phyloP scores from a whole-genome alignment of 1,140 invertebrate genomes.

The Apis dorsata region DNA sequence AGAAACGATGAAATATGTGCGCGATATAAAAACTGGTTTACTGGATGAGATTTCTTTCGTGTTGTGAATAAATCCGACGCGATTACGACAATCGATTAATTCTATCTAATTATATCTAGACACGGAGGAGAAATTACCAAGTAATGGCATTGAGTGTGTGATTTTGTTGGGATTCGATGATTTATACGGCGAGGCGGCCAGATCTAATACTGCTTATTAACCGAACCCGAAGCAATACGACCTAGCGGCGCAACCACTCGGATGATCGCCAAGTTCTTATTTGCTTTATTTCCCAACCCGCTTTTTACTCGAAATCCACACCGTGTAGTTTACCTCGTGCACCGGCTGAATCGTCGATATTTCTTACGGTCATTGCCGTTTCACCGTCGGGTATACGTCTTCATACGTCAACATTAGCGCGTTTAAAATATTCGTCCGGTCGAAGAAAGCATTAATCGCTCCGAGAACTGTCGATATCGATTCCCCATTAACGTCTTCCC shows the following conservation, averaged over 20 bases:
- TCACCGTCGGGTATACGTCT: no score
- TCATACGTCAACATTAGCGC: neutral
- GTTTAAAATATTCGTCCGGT: no score
- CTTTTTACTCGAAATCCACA: neutral
- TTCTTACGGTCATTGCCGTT: neutral
- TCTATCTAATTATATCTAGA: neutral
- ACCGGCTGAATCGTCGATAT: neutral
- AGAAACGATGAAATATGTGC: neutral
- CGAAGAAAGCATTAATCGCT: neutral
- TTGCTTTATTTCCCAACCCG: neutral
- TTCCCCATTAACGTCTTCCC: no score
- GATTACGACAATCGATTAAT: slow-evolving; percentile 38
- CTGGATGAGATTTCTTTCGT: neutral
- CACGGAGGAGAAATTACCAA: slow-evolving; percentile 5
- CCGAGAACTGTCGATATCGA: no score
- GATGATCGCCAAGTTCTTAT: slow-evolving; percentile 39
- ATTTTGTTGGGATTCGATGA: slow-evolving; percentile 23
- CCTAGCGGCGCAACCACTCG: neutral
- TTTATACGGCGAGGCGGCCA: slow-evolving; percentile 16
- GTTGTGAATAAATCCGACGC: neutral
- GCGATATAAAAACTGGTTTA: neutral
- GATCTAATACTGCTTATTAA: slow-evolving; percentile 52
- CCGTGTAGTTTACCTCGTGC: neutral
- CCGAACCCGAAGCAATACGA: slow-evolving; percentile 31
- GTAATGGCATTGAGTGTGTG: neutral